These are phyloP conservation scores for Hypsibius dujardini DNA, from an alignment of 1,140 invertebrate genomes.

Conservation along the genomic window DNA sequence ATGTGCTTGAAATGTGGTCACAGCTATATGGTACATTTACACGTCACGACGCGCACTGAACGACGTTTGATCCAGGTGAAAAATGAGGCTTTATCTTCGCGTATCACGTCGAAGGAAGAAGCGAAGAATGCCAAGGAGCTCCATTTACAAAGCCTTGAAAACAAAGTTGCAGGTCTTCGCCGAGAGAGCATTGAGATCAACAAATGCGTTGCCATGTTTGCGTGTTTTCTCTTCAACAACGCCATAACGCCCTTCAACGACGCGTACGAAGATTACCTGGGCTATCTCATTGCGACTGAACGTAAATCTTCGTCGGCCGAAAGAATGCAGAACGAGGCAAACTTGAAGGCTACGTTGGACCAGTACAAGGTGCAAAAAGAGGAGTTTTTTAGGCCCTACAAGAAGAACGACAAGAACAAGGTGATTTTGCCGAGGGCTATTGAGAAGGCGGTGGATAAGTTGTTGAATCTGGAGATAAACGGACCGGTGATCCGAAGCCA, in stretches of 20 bases:
- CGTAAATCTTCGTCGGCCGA: slow-evolving; percentile 3
- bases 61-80: not conserved
- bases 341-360: not conserved
- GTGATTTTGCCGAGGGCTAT: not conserved
- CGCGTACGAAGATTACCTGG: slow-evolving; percentile 22
- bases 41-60: not conserved
- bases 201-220: slow-evolving; percentile 23
- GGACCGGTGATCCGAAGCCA: not conserved
- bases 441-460: not conserved
- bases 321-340: not conserved
- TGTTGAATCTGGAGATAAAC: not conserved
- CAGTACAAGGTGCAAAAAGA: not conserved
- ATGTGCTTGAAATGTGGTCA: not conserved
- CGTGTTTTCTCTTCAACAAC: slow-evolving; percentile 23
- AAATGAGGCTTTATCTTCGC: not conserved
- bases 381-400: not conserved
- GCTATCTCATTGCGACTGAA: slow-evolving; percentile 22
- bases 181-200: slow-evolving; percentile 20
- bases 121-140: not conserved
- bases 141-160: no score
- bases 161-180: not conserved
- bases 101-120: not conserved
- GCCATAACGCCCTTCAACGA: slow-evolving; percentile 25
- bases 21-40: not conserved
- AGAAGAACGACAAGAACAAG: not conserved